These are phyloP conservation scores for Philotrypesis tridentata DNA, from an alignment of 1,140 invertebrate genomes.

Conservation along the genomic window DNA sequence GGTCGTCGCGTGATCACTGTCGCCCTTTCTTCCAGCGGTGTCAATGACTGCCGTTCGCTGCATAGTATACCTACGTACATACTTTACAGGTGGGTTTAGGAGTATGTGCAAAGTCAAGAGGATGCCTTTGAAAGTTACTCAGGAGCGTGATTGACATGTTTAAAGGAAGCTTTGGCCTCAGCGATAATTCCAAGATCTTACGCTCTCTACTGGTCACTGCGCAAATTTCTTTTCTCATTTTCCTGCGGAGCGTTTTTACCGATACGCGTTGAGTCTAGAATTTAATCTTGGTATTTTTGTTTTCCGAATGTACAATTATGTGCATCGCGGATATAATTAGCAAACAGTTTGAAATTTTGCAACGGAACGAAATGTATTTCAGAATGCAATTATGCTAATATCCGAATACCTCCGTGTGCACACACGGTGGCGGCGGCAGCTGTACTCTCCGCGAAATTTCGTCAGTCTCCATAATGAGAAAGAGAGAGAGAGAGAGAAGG, in stretches of 20 bases:
- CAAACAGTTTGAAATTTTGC: neutral
- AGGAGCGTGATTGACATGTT: too few relatives aligned
- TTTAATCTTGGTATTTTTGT: too few relatives aligned
- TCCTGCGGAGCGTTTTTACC: too few relatives aligned
- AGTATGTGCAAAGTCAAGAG: neutral
- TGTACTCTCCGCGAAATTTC: neutral
- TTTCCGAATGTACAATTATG: too few relatives aligned
- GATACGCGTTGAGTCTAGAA: too few relatives aligned
- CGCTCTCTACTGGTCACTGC: too few relatives aligned
- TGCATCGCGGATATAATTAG: too few relatives aligned
- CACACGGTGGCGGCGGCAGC: too few relatives aligned
- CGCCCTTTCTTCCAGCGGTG: neutral
- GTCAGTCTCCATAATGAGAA: neutral
- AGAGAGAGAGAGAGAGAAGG: neutral
- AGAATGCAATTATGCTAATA: neutral
- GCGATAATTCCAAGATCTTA: too few relatives aligned
- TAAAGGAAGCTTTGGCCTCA: too few relatives aligned
- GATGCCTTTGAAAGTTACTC: too few relatives aligned
- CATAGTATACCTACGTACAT: neutral
- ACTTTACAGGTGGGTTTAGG: slow-evolving; percentile 21
- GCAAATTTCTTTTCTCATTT: too few relatives aligned
- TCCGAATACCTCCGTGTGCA: neutral
- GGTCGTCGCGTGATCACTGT: slow-evolving; percentile 40
- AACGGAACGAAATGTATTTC: neutral
- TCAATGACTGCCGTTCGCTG: slow-evolving; percentile 23